Base-by-base conservation (phyloP, 2,888 invertebrate species). In the Acleris laterana region DNA sequence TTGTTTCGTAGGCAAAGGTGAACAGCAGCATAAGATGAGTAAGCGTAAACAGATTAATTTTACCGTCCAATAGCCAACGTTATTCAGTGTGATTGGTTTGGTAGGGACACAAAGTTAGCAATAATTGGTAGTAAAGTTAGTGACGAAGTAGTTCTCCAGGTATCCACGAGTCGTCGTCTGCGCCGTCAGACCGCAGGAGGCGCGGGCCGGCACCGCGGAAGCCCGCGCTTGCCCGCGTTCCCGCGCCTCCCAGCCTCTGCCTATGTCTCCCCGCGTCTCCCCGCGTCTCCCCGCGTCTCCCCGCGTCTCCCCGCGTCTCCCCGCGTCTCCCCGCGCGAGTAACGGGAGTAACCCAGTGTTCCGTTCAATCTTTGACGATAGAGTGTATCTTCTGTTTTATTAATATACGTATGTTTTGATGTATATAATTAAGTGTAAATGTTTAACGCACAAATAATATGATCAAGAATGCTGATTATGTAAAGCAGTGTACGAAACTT, bases 371-470 rank as follows among this genome's bases (percentile, higher is more conserved):
- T 90, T 89, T 80, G 85, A 81, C 87, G 86, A 88, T 90, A 88
- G 89, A 77, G 81, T 87, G 83, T 86, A 85, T 75, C 87, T 88
- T 90, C 84, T 84, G 85, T 89, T 90, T 88, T 80, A 87, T 85
- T 89, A 85, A 89, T 89, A 89, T 89, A 89, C 84, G 89, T 91
- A 90, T 90, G 87, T 89, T 90, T 92, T 90, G 90, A 84, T 93
- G 93, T 93, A 93, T 87, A 93, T 93, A 93, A 89, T 92, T 91
- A 92, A 83, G 86, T 90, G 88, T 92, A 92, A 91, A 91, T 90
- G 90, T 92, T 90, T 90, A 93, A 93, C 93, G 93, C 93, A 93
- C 93, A 93, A 93, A 90, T 91, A 89, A 87, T 87, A 87, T 81
- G 83, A 81, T 77, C 77, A 78, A 82, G 79, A 77, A 82, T 81